Conservation (phyloP, 1,140 invertebrate genomes). For the Ericerus pela region DNA sequence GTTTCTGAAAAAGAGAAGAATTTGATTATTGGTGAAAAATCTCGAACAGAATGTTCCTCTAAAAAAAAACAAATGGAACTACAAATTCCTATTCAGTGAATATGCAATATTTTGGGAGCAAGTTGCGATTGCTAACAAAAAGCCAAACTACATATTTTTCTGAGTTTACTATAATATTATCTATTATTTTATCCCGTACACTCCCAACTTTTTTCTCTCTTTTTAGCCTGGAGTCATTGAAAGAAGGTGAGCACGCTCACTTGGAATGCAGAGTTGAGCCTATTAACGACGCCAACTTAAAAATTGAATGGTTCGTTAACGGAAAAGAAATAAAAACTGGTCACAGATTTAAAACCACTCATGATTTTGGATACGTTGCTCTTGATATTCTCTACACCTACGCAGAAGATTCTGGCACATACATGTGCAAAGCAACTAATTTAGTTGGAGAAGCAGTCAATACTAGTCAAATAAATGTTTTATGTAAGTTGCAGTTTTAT, state of each 20-base stretch:
- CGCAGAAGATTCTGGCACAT: constrained; percentile 83
- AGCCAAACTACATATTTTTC: no score
- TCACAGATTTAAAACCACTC: constrained; percentile 77
- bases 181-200: no score
- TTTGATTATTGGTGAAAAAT: no score
- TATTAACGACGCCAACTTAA: constrained; percentile 84
- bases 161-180: no score
- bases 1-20: no score
- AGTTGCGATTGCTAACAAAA: no score
- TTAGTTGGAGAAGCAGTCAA: constrained; percentile 81
- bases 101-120: no score
- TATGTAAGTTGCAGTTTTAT: constrained; percentile 37
- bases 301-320: constrained; percentile 91
- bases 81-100: no score
- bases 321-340: constrained; percentile 60
- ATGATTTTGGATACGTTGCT: constrained; percentile 92
- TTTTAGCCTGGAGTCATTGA: constrained; percentile 56
- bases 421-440: constrained; percentile 88
- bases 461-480: constrained; percentile 69
- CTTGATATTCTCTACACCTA: constrained; percentile 87
- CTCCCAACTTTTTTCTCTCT: constrained; percentile 15
- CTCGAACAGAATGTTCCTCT: no score
- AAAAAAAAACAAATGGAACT: no score
- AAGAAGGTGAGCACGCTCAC: constrained; percentile 83
- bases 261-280: constrained; percentile 91